A percentile compares a stretch with the other conserved stretches of the same genome.
phyloP scores from a whole-genome alignment of 1,140 invertebrate genomes.

The Sycophaga agraensis region DNA sequence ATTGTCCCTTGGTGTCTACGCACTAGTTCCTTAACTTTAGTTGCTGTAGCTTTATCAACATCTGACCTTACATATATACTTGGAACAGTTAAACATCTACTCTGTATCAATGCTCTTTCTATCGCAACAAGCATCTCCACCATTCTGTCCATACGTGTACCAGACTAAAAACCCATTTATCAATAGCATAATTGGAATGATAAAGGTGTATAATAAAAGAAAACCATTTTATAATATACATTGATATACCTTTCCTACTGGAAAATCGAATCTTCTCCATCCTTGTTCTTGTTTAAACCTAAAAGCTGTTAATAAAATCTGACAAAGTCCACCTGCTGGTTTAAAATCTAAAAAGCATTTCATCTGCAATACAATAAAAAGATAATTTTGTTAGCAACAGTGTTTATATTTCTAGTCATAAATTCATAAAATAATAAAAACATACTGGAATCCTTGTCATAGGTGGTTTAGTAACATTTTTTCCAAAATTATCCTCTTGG shows the following conservation, averaged over 20 bases:
- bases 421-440: constrained; percentile 35
- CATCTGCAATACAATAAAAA: constrained; percentile 79
- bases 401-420: no score
- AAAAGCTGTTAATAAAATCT: constrained; percentile 90
- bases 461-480: constrained; percentile 87
- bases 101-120: constrained; percentile 80
- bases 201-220: no score
- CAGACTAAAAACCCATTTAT: constrained; percentile 64
- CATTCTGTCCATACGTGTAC: constrained; percentile 86
- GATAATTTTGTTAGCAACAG: no score
- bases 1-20: constrained; percentile 82
- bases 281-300: constrained; percentile 95
- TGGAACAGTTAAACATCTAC: constrained; percentile 78
- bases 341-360: constrained; percentile 95
- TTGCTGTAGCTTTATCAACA: constrained; percentile 79
- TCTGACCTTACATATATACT: constrained; percentile 80
- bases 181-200: no score
- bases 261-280: constrained; percentile 90
- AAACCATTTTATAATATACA: not conserved
- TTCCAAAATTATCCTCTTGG: constrained; percentile 94
- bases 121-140: constrained; percentile 93
- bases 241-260: constrained; percentile 71
- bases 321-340: constrained; percentile 86
- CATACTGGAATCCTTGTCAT: constrained; percentile 81
- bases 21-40: constrained; percentile 86